phyloP scores from a whole-genome alignment of 2,113 vertebrate species.

The Geothlypis trichas region DNA sequence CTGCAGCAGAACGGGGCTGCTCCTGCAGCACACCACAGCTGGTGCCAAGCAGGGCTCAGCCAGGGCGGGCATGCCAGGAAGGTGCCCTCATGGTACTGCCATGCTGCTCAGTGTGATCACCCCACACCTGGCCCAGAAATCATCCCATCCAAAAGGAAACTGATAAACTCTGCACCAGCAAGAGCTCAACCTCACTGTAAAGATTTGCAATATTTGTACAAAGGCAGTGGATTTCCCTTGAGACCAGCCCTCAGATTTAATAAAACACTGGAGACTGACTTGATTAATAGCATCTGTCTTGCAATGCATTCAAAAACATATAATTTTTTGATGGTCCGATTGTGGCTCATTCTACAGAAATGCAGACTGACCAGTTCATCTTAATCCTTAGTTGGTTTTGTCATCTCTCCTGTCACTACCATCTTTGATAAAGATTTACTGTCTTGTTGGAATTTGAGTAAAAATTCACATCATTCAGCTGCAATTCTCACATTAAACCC shows the following conservation, averaged over 20 bases:
- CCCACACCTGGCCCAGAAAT: not conserved
- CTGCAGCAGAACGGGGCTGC: not conserved
- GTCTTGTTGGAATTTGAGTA: not conserved
- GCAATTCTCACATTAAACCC: not conserved
- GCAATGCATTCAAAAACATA: not conserved
- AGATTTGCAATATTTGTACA: not conserved
- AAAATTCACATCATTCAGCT: not conserved
- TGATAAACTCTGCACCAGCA: not conserved
- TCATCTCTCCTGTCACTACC: not conserved
- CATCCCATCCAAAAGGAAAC: rapidly evolving
- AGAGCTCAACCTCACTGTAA: not conserved
- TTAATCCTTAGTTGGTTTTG: not conserved
- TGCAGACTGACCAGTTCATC: not conserved
- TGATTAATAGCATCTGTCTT: not conserved
- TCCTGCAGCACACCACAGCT: not conserved
- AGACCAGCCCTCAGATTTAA: not conserved
- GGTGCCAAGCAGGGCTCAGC: not conserved
- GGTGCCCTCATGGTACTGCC: not conserved
- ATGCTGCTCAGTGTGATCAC: not conserved
- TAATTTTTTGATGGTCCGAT: not conserved
- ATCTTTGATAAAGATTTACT: not conserved
- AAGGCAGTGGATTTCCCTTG: not conserved
- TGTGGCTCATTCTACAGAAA: not conserved
- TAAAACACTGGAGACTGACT: not conserved
- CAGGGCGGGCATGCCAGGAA: rapidly evolving